These are phyloP conservation scores for Lytechinus pictus DNA, from an alignment of 35 echinoderm and acorn worm genomes.

Conservation along the genomic window DNA sequence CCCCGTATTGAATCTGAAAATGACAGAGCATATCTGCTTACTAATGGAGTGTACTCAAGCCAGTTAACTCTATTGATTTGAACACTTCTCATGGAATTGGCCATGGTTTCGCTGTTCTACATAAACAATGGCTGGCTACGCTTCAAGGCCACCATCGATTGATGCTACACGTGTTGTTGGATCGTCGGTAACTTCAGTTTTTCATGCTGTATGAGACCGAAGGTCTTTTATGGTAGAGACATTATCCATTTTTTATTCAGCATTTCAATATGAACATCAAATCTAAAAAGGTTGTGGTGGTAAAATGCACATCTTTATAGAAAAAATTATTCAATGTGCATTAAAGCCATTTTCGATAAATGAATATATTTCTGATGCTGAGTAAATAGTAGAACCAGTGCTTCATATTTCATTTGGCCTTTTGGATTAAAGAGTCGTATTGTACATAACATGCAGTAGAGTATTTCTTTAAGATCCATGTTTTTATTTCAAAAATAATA, in stretches of 20 bases:
- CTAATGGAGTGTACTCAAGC: constrained; percentile 10
- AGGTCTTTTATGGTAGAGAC: not conserved
- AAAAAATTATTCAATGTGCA: too few relatives aligned
- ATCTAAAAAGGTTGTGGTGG: too few relatives aligned
- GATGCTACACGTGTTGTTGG: not conserved
- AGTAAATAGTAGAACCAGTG: too few relatives aligned
- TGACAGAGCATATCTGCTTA: constrained; percentile 11
- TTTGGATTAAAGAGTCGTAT: too few relatives aligned
- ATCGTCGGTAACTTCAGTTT: not conserved
- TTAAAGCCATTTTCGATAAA: too few relatives aligned
- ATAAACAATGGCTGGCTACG: constrained; percentile 9
- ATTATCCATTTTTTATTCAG: not conserved
- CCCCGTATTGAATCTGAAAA: constrained; percentile 11
- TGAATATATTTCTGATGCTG: too few relatives aligned
- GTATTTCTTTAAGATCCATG: too few relatives aligned
- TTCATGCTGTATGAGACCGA: not conserved
- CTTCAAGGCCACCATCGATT: constrained; percentile 16
- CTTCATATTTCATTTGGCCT: too few relatives aligned
- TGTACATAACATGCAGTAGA: too few relatives aligned
- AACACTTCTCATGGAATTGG: not conserved
- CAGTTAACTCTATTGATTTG: constrained; percentile 19
- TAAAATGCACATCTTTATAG: too few relatives aligned
- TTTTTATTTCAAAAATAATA: too few relatives aligned
- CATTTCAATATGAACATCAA: not conserved
- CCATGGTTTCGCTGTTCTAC: not conserved